Conservation (phyloP, 2,888 invertebrate genomes). For the Sphinx pinastri region DNA sequence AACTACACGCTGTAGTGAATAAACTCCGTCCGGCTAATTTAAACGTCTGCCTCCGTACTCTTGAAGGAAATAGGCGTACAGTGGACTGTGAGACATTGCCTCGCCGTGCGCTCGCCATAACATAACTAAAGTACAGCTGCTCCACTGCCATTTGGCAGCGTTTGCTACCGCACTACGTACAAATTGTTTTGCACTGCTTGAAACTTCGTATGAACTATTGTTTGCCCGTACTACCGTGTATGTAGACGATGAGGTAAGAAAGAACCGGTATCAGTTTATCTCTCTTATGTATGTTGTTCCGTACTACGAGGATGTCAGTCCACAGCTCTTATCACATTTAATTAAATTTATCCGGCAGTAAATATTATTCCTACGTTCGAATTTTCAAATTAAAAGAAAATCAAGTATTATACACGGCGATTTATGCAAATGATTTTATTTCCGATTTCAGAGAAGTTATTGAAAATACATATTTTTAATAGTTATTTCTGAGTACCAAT, state of each 20-base stretch:
- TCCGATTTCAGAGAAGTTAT: too few species aligned
- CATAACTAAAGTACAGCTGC: slow-evolving; percentile 27
- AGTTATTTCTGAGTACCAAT: too few species aligned
- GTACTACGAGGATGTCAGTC: too few species aligned
- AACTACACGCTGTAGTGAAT: neutral
- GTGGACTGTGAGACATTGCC: slow-evolving; percentile 15
- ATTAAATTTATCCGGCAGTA: too few species aligned
- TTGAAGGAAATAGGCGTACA: slow-evolving; percentile 15
- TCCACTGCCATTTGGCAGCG: slow-evolving; percentile 27
- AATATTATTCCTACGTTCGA: too few species aligned
- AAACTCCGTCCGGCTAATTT: slow-evolving; percentile 11
- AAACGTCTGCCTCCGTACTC: neutral
- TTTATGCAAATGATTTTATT: too few species aligned
- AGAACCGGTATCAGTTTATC: too few species aligned
- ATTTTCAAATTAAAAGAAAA: too few species aligned
- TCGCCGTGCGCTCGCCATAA: slow-evolving; percentile 17
- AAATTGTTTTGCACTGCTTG: slow-evolving; percentile 17
- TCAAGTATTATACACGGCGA: too few species aligned
- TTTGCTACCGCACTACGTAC: slow-evolving; percentile 13
- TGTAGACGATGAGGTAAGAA: neutral
- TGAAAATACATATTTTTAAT: too few species aligned
- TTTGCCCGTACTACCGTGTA: neutral
- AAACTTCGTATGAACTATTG: neutral
- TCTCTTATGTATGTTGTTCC: too few species aligned
- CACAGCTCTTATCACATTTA: too few species aligned